phyloP scores from a whole-genome alignment of 2,797 vertebrate genomes.

The Coluber constrictor region DNA sequence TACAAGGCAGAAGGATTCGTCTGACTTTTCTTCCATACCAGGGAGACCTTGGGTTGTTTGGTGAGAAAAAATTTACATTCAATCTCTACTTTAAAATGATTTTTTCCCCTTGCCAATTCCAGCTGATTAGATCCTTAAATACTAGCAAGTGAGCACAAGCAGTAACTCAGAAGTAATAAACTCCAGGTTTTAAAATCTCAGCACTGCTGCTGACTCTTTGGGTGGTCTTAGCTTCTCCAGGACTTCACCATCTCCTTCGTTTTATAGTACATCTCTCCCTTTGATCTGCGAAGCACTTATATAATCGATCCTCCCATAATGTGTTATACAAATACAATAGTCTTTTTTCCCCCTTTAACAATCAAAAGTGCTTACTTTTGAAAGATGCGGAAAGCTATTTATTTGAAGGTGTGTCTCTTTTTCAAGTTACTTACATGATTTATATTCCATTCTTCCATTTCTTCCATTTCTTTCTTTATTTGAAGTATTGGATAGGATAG shows the following conservation, averaged over 20 bases:
- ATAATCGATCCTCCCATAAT: neutral
- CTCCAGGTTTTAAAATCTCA: neutral
- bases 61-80: neutral
- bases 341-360: neutral
- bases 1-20: neutral
- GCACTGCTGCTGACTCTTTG: neutral
- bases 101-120: neutral
- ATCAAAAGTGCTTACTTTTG: neutral
- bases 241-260: neutral
- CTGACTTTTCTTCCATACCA: neutral
- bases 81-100: neutral
- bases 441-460: neutral
- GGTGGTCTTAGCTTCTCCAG: neutral
- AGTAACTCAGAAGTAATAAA: neutral
- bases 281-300: neutral
- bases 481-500: neutral
- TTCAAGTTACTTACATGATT: neutral
- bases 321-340: neutral
- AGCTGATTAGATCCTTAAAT: neutral
- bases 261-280: neutral
- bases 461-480: neutral
- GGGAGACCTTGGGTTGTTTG: neutral
- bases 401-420: neutral
- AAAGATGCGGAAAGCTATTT: neutral
- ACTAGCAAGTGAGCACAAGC: constrained; percentile 3